Evolutionary conservation across 2,797 vertebrate species (phyloP).

Genomic region (Odontamblyopus lacepedii): DNA sequence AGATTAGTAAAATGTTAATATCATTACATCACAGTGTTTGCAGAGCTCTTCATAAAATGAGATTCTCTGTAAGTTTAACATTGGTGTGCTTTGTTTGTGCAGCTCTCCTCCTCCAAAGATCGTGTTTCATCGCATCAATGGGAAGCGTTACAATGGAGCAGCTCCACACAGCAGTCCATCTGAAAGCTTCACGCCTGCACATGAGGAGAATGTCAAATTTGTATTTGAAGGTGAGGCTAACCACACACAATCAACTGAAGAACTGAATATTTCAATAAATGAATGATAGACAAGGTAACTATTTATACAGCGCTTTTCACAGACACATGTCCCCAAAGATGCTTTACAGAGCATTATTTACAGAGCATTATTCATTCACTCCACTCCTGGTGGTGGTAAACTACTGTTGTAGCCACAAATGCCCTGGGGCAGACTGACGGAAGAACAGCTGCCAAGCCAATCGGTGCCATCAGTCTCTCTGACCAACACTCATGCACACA

Average conservation of each 20-base stretch:
- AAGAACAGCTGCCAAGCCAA: too few species aligned
- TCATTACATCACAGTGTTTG: neutral
- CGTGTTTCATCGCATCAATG: constrained; percentile 91
- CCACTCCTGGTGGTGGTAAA: too few species aligned
- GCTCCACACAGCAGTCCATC: constrained; percentile 68
- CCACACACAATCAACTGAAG: neutral
- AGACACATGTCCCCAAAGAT: too few species aligned
- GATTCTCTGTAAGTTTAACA: neutral
- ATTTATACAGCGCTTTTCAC: too few species aligned
- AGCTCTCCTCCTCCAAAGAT: constrained; percentile 85
- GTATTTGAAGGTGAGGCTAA: constrained; percentile 86
- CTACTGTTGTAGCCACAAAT: too few species aligned
- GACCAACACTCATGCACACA: too few species aligned
- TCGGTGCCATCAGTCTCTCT: too few species aligned
- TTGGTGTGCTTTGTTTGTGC: constrained; percentile 23
- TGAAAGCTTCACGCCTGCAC: constrained; percentile 89
- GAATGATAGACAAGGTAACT: too few species aligned
- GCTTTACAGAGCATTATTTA: too few species aligned
- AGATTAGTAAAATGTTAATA: neutral
- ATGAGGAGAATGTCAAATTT: constrained; percentile 95
- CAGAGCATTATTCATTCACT: too few species aligned
- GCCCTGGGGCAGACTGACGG: too few species aligned
- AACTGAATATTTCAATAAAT: too few species aligned
- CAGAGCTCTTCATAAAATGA: neutral
- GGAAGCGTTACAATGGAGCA: constrained; percentile 82